A percentile compares a stretch with the other conserved stretches of the same genome.
Conservation (phyloP, 2,113 vertebrate genomes). For the Cavia aperea region DNA sequence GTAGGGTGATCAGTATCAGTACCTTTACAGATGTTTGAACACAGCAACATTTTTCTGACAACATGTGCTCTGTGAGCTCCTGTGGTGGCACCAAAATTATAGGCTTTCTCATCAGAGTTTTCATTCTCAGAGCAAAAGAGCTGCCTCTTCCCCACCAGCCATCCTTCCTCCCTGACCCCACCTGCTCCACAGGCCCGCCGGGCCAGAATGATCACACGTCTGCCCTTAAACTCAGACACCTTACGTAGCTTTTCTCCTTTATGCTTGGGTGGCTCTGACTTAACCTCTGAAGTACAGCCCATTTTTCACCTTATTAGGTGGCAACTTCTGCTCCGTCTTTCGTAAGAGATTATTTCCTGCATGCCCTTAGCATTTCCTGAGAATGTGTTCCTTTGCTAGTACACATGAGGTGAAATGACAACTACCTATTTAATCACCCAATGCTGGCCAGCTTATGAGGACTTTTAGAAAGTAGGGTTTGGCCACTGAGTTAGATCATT, state of each 20-base stretch:
- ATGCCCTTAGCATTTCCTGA: neutral
- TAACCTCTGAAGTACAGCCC: neutral
- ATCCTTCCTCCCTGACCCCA: neutral
- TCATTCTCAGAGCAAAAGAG: neutral
- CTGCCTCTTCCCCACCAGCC: neutral
- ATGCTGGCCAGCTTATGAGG: neutral
- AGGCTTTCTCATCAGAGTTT: neutral
- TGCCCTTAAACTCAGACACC: neutral
- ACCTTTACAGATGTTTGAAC: neutral
- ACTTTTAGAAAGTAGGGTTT: neutral
- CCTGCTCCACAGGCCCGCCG: fast-evolving
- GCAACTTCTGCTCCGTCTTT: neutral
- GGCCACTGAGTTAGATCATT: too few relatives aligned
- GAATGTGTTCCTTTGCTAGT: neutral
- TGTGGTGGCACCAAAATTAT: neutral
- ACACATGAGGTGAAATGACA: neutral
- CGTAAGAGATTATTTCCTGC: neutral
- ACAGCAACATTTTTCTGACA: neutral
- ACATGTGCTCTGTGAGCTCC: neutral
- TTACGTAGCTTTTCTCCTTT: neutral
- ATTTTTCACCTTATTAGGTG: neutral
- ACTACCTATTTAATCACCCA: neutral
- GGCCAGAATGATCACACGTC: neutral
- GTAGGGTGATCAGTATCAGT: neutral
- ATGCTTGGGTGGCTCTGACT: neutral